These are phyloP conservation scores for Ceyx melanurus DNA, from an alignment of 2,113 vertebrate genomes.

Conservation along the genomic window DNA sequence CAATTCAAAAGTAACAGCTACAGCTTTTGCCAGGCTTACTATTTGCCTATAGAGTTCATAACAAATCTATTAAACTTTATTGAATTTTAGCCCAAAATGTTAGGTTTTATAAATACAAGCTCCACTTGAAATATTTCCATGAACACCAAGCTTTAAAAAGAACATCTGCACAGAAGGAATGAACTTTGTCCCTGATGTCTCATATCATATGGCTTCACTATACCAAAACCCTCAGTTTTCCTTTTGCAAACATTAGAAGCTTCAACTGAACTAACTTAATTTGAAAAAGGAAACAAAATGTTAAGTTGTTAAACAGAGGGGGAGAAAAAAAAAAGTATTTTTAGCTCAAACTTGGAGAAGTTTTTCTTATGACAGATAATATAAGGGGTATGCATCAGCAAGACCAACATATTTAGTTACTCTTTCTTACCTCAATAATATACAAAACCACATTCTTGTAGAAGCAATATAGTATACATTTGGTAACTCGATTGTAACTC, in stretches of 20 bases:
- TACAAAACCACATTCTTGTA: slow-evolving; percentile 99
- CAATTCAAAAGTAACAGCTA: not conserved
- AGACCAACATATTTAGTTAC: not conserved
- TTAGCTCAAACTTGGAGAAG: not conserved
- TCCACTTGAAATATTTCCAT: not conserved
- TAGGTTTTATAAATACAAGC: not conserved
- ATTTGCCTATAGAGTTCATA: not conserved
- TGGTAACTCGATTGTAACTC: slow-evolving; percentile 98
- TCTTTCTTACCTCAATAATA: slow-evolving; percentile 94
- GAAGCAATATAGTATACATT: slow-evolving; percentile 98
- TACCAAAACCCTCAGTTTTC: not conserved
- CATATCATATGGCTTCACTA: not conserved
- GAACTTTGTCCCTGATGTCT: not conserved
- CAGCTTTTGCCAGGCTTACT: not conserved
- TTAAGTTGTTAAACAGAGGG: not conserved
- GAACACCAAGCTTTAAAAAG: not conserved
- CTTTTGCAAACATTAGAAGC: not conserved
- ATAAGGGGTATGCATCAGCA: not conserved
- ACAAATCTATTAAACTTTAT: not conserved
- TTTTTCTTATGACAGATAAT: not conserved
- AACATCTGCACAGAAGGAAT: not conserved
- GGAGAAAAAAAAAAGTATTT: not conserved
- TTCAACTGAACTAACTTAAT: not conserved
- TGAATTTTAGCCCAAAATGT: not conserved
- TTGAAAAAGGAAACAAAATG: not conserved